phyloP scores from a whole-genome alignment of 1,140 invertebrate species.

The Oryctes rhinoceros region DNA sequence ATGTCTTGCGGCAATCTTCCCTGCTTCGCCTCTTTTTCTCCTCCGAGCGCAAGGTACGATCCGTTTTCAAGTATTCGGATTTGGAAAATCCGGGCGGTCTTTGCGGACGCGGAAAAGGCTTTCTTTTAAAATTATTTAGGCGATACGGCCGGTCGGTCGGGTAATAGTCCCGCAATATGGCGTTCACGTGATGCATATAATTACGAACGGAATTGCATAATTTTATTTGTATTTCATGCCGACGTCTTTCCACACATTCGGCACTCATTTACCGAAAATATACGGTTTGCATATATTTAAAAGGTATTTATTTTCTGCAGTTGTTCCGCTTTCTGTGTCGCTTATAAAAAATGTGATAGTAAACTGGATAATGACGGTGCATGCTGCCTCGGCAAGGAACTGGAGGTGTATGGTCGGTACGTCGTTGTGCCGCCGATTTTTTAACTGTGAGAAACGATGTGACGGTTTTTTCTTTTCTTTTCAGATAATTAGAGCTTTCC shows the following conservation, averaged over 20 bases:
- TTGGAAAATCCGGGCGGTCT: background rate
- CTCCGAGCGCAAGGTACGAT: background rate
- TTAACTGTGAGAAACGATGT: background rate
- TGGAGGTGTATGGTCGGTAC: background rate
- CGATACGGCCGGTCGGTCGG: background rate
- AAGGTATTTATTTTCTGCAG: conserved; percentile 33
- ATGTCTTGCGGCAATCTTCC: conserved; percentile 15
- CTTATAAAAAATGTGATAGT: conserved; percentile 21
- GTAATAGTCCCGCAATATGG: conserved; percentile 27
- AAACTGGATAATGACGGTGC: conserved; percentile 1
- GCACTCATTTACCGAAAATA: conserved; percentile 25
- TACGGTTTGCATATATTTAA: conserved; percentile 37
- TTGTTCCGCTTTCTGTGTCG: background rate
- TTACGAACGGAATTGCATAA: conserved; percentile 25
- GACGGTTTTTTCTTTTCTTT: background rate
- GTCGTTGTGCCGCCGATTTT: background rate
- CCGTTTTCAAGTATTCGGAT: background rate
- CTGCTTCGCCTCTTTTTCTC: conserved; percentile 10
- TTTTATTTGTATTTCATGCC: conserved; percentile 33
- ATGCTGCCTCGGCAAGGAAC: background rate
- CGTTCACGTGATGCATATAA: conserved; percentile 33
- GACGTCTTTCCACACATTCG: background rate
- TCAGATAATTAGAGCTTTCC: background rate
- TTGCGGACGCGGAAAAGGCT: background rate
- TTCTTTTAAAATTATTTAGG: conserved; percentile 30